phyloP scores from a whole-genome alignment of 2,797 vertebrate genomes.

The Poliocrania exsul region DNA sequence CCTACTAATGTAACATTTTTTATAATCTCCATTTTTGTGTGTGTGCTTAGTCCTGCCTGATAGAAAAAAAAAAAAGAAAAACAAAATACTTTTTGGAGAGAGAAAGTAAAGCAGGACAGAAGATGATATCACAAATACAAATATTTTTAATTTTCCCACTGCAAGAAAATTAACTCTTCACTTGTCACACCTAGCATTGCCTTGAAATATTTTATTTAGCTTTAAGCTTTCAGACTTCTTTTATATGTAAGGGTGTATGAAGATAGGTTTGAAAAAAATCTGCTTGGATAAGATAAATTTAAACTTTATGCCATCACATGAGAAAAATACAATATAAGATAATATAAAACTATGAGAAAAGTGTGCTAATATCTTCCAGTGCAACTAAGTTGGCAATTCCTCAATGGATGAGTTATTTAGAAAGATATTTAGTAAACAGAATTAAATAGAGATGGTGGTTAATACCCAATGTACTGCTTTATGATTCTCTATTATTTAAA shows the following conservation, averaged over 20 bases:
- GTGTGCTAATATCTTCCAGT: not conserved
- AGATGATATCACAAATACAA: not conserved
- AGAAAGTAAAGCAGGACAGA: not conserved
- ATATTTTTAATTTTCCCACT: not conserved
- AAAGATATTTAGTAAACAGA: not conserved
- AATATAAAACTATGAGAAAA: not conserved
- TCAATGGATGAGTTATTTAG: not conserved
- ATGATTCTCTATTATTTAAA: not conserved
- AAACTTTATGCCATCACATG: not conserved
- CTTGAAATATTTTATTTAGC: not conserved
- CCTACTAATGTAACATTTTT: not conserved
- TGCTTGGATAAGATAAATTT: not conserved
- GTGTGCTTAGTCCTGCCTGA: not conserved
- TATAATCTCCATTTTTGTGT: not conserved
- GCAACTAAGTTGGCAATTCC: not conserved
- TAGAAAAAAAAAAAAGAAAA: not conserved
- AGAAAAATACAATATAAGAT: not conserved
- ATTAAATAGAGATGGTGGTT: not conserved
- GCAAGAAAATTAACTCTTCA: not conserved
- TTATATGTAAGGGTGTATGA: accelerated
- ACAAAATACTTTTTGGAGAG: not conserved
- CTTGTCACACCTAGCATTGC: not conserved
- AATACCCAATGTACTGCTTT: not conserved
- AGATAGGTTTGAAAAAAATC: not conserved
- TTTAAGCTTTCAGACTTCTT: not conserved